Conservation (phyloP, 2,888 invertebrate species). For the Girardia tigrina region DNA sequence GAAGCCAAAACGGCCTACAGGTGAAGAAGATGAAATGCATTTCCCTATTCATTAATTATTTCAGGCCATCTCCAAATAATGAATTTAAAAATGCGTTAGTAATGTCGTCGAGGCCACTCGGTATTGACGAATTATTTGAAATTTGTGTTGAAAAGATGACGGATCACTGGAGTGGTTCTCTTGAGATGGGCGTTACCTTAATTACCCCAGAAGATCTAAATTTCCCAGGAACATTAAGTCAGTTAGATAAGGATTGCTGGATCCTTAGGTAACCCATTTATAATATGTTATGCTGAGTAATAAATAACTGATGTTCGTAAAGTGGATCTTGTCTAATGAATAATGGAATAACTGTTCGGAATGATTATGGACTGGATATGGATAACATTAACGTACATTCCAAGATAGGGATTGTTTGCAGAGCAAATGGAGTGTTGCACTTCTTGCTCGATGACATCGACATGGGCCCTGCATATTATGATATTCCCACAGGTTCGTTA, state of each 20-base stretch:
- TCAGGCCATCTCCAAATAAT: conserved; percentile 69
- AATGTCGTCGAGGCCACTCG: conserved; percentile 70
- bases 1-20: conserved; percentile 64
- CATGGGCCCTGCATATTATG: conserved; percentile 45
- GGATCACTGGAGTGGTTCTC: conserved; percentile 78
- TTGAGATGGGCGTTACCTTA: conserved; percentile 76
- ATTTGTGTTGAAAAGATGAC: conserved; percentile 75
- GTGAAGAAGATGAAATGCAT: neutral
- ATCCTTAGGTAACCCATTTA: conserved; percentile 69
- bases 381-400: conserved; percentile 65
- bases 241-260: conserved; percentile 76
- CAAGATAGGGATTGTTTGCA: conserved; percentile 72
- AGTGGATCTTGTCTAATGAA: conserved; percentile 77
- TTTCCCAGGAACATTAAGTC: conserved; percentile 74
- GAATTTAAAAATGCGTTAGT: conserved; percentile 89
- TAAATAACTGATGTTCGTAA: conserved; percentile 38
- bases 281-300: too few species aligned
- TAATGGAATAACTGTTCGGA: conserved; percentile 69
- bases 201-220: conserved; percentile 78
- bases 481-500: conserved; percentile 42
- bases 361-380: conserved; percentile 70
- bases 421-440: conserved; percentile 61
- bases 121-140: conserved; percentile 80
- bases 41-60: neutral
- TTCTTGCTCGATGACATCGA: conserved; percentile 46